Percentiles rank a stretch among this genome's conserved stretches.
These are phyloP conservation scores for Popillia japonica DNA, from an alignment of 1,140 invertebrate genomes.

Conservation along the genomic window DNA sequence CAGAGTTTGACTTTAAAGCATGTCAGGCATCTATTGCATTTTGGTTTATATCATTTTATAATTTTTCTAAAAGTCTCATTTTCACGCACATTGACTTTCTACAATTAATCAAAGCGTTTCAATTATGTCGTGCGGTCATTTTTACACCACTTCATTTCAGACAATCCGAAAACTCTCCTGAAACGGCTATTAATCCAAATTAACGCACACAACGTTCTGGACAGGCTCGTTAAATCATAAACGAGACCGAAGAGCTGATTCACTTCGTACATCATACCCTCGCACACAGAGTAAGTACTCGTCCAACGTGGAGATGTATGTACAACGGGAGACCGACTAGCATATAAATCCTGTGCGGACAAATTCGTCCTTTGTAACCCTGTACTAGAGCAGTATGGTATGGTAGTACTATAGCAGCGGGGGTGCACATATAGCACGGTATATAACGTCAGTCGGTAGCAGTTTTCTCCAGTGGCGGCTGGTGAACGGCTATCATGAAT, in stretches of 20 bases:
- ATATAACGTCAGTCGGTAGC: constrained; percentile 14
- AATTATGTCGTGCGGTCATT: constrained; percentile 32
- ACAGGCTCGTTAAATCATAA: constrained; percentile 35
- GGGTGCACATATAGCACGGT: not conserved
- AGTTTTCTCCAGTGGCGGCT: not conserved
- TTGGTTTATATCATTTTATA: too few species aligned
- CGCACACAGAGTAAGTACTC: not conserved
- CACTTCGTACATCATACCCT: not conserved
- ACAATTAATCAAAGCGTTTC: constrained; percentile 25
- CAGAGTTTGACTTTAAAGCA: too few species aligned
- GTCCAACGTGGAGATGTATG: constrained; percentile 20
- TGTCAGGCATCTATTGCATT: too few species aligned
- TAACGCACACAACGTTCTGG: constrained; percentile 20
- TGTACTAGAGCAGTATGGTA: constrained; percentile 1
- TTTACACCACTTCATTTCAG: constrained; percentile 35
- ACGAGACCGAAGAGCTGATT: constrained; percentile 30
- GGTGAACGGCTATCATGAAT: too few species aligned
- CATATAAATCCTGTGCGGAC: constrained; percentile 24
- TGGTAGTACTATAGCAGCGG: not conserved
- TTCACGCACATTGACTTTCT: not conserved
- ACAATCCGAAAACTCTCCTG: constrained; percentile 34
- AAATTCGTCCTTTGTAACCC: constrained; percentile 31
- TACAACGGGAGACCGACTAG: constrained; percentile 20
- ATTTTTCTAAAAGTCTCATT: not conserved
- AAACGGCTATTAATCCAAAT: constrained; percentile 35